Evolutionary conservation across 2,888 invertebrate species (phyloP).

Genomic region (Aphrophora alni): DNA sequence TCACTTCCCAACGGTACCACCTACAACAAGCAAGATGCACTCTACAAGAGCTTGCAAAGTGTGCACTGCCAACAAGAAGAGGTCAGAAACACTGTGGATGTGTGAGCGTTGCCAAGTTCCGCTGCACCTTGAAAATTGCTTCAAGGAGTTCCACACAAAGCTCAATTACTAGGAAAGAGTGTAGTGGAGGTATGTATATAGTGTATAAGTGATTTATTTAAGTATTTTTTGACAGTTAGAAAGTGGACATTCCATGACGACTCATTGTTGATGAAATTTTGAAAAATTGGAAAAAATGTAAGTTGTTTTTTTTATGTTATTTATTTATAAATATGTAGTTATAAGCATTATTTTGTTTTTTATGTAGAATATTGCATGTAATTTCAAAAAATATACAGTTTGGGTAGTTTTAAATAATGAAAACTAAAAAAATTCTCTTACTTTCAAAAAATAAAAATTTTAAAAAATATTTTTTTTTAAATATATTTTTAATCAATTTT

Average conservation of each 20-base stretch:
- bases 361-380: too few relatives aligned
- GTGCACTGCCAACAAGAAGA: conserved; percentile 16
- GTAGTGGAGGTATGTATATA: neutral
- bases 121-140: too few relatives aligned
- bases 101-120: conserved; percentile 15
- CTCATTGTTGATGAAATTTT: conserved; percentile 7
- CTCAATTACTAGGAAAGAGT: too few relatives aligned
- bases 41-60: conserved; percentile 26
- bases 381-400: too few relatives aligned
- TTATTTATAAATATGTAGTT: conserved; percentile 22
- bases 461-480: conserved; percentile 11
- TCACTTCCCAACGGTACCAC: conserved; percentile 33
- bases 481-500: too few relatives aligned
- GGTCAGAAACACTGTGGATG: conserved; percentile 28
- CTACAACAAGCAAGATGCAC: conserved; percentile 9
- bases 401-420: too few relatives aligned
- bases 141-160: too few relatives aligned
- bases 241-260: too few relatives aligned
- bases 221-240: too few relatives aligned
- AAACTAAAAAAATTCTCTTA: too few relatives aligned
- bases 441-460: neutral
- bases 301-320: conserved; percentile 3
- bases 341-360: conserved; percentile 14
- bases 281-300: neutral
- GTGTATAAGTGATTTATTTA: conserved; percentile 6